Evolutionary conservation across 2,888 invertebrate genomes (phyloP), one percentile per base, ranked within the genome.

Genomic region (Oscheius sp.): DNA sequence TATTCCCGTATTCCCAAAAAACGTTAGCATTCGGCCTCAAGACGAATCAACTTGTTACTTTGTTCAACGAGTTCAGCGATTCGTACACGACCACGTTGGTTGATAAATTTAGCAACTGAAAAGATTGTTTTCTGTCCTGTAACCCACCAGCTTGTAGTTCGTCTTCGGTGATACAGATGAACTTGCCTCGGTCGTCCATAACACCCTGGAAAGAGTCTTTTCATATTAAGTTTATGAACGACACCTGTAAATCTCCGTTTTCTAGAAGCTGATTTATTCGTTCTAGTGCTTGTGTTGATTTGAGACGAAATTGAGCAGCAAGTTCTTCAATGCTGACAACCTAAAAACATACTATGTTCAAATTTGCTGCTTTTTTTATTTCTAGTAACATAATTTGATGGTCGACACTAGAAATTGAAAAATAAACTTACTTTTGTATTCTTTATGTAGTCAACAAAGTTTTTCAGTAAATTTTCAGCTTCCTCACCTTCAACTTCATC

Each of bases 111-210:
- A 0, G 95, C 95, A 1, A 98, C 94, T 81, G 74, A 45, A 24
- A 17, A 5, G 32, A 9, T n/a, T 30, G 3, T 14, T 14, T 12
- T 5, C 9, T 59, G 20, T 20, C 36, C 67, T 30, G 24, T 20
- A 33, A 47, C 65, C 20, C 33, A 83, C 83, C 83, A 68, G 92
- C 92, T 82, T 92, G 90, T 72, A 97, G 89, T 87, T 98, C 98
- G 47, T 92, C 91, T 79, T 91, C 90, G 0, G 95, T 94, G 62
- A 99, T 93, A 87, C 94, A 98, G 85, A 98, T 97, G 86, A 98
- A 98, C 88, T 99, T 98, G 20, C 98, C 98, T 72, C 98, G 90
- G 87, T 99, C 98, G 86, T 99, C 98, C 77, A 98, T 93, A 0
- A 99, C 97, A 0, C 98, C 91, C 1, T 94, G 94, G 98, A 63